A percentile compares a stretch with the other conserved stretches of the same genome.
Evolutionary conservation across 1,140 invertebrate species (phyloP).

Genomic region (Drosophila murphyi): DNA sequence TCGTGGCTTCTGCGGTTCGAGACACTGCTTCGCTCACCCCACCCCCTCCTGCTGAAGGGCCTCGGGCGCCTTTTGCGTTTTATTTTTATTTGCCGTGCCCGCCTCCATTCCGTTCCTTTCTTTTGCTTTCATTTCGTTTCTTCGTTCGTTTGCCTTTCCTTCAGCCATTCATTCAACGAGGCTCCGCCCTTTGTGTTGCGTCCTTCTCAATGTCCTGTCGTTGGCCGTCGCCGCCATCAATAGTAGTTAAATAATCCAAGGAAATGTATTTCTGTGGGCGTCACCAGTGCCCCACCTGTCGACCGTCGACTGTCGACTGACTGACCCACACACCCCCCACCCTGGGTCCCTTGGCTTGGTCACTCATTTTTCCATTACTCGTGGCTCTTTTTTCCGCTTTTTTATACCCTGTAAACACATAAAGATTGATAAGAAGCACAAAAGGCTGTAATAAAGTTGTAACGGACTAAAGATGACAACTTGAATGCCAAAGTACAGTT

Average conservation of each 20-base stretch:
- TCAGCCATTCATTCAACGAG: conserved; percentile 55
- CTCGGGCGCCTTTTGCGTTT: conserved; percentile 25
- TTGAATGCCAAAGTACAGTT: too few relatives aligned
- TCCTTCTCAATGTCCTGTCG: conserved; percentile 18
- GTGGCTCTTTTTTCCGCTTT: conserved; percentile 4
- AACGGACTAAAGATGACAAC: too few relatives aligned
- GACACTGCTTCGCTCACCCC: background rate
- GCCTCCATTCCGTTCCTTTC: conserved; percentile 38
- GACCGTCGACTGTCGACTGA: too few relatives aligned
- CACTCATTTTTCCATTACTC: conserved; percentile 24
- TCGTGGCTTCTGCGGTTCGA: conserved; percentile 50
- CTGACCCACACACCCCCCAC: background rate
- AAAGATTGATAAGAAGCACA: background rate
- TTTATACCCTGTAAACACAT: background rate
- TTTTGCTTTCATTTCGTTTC: background rate
- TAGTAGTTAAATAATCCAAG: conserved; percentile 72
- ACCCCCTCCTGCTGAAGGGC: background rate
- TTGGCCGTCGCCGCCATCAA: conserved; percentile 34
- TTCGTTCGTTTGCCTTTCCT: conserved; percentile 3
- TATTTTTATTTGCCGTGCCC: conserved; percentile 29
- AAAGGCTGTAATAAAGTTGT: background rate
- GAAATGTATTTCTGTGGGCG: conserved; percentile 74
- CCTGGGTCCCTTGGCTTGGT: conserved; percentile 18
- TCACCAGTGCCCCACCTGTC: background rate
- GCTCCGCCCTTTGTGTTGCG: conserved; percentile 17